Conservation (phyloP, 2,113 vertebrate species). For the Paramormyrops kingsleyae region DNA sequence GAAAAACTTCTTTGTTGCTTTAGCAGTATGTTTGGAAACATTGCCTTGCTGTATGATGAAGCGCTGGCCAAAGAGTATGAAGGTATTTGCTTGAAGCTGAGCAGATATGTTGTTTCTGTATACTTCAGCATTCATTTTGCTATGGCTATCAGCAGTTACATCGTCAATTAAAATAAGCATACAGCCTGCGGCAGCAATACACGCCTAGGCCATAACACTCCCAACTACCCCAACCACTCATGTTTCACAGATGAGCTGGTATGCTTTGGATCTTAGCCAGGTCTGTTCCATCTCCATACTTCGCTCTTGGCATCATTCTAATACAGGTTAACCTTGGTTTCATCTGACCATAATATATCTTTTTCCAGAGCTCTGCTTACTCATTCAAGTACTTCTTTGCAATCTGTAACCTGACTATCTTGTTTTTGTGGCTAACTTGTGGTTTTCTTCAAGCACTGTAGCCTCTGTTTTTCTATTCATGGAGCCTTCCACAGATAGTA, state of each 20-base stretch:
- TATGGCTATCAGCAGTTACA: background rate
- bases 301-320: background rate
- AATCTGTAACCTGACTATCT: background rate
- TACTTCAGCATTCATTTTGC: background rate
- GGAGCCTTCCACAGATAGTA: background rate
- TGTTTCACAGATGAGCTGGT: background rate
- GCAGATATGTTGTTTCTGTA: background rate
- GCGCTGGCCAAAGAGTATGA: background rate
- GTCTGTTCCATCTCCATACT: background rate
- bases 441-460: background rate
- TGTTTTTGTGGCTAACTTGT: background rate
- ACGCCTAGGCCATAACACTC: background rate
- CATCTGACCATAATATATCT: background rate
- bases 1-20: background rate
- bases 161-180: background rate
- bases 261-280: background rate
- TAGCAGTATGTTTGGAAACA: background rate
- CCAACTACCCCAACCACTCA: background rate
- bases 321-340: background rate
- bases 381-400: background rate
- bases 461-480: background rate
- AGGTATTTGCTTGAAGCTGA: background rate
- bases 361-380: background rate
- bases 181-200: background rate
- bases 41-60: background rate